phyloP scores from a whole-genome alignment of 2,888 invertebrate genomes.

The Synanthedon formicaeformis region DNA sequence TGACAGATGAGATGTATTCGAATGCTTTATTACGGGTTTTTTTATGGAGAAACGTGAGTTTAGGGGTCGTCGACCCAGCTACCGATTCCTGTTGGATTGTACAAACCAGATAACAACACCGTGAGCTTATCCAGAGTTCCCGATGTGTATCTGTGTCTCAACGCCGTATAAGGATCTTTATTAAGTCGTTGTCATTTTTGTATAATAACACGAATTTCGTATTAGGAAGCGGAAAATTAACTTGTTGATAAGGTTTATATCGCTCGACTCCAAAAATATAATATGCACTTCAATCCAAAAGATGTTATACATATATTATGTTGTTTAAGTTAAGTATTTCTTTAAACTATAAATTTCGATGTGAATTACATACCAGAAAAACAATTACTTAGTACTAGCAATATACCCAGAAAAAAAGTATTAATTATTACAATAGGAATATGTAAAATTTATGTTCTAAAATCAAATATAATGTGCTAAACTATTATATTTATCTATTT shows the following conservation, averaged over 20 bases:
- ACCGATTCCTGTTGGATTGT: constrained; percentile 43
- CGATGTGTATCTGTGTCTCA: constrained; percentile 29
- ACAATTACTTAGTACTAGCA: too few species aligned
- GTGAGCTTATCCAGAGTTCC: constrained; percentile 35
- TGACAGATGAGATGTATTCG: constrained; percentile 55
- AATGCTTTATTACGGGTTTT: constrained; percentile 47
- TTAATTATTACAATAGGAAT: too few species aligned
- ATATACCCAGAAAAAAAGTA: too few species aligned
- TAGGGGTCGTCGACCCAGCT: constrained; percentile 44
- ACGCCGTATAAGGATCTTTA: constrained; percentile 31
- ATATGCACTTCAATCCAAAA: too few species aligned
- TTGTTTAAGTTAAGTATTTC: too few species aligned
- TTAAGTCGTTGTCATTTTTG: constrained; percentile 16
- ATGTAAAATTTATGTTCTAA: too few species aligned
- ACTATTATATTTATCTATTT: too few species aligned
- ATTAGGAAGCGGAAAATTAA: neutral
- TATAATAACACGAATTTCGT: neutral
- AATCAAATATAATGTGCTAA: too few species aligned
- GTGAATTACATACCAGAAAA: too few species aligned
- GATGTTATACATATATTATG: too few species aligned
- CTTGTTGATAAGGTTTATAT: neutral
- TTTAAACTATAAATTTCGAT: too few species aligned
- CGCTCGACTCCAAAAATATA: too few species aligned
- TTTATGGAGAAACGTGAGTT: constrained; percentile 50
- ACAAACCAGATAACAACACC: constrained; percentile 28